phyloP scores from a whole-genome alignment of 2,113 vertebrate species.

The Phodopus roborovskii region DNA sequence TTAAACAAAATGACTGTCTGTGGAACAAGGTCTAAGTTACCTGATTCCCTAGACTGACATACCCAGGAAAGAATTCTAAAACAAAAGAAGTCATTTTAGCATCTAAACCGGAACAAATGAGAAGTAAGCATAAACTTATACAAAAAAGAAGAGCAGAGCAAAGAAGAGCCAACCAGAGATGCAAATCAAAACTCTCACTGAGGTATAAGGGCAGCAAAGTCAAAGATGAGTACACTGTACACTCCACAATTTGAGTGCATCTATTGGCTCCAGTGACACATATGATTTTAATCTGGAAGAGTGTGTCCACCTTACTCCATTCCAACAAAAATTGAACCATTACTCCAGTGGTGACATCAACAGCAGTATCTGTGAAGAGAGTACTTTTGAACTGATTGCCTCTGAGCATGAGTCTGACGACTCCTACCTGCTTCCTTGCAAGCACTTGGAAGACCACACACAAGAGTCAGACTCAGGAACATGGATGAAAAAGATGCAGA shows the following conservation, averaged over 20 bases:
- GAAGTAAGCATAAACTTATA: conserved; percentile 75
- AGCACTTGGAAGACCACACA: conserved; percentile 31
- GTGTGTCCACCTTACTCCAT: conserved; percentile 89
- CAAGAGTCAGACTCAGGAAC: neutral
- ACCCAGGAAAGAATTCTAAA: conserved; percentile 46
- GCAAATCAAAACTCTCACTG: conserved; percentile 76
- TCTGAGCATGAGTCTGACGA: conserved; percentile 84
- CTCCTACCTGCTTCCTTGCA: conserved; percentile 86
- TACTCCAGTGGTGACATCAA: neutral
- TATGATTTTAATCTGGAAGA: conserved; percentile 91
- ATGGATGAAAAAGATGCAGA: neutral
- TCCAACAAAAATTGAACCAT: conserved; percentile 81
- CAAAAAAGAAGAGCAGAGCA: conserved; percentile 79
- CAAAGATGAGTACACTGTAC: conserved; percentile 45
- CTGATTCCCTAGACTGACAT: conserved; percentile 21
- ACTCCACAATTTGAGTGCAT: conserved; percentile 69
- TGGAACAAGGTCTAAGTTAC: conserved; percentile 60
- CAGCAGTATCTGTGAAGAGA: conserved; percentile 34
- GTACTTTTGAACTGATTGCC: neutral
- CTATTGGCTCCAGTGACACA: conserved; percentile 83
- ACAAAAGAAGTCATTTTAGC: conserved; percentile 81
- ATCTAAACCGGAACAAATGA: conserved; percentile 58
- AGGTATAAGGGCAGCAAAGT: conserved; percentile 76
- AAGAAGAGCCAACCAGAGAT: conserved; percentile 80
- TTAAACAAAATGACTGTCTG: conserved; percentile 54